Evolutionary conservation across 2,888 invertebrate genomes (phyloP), one percentile per base, ranked within the genome.

Genomic region (Trypoxylon attenuatum): DNA sequence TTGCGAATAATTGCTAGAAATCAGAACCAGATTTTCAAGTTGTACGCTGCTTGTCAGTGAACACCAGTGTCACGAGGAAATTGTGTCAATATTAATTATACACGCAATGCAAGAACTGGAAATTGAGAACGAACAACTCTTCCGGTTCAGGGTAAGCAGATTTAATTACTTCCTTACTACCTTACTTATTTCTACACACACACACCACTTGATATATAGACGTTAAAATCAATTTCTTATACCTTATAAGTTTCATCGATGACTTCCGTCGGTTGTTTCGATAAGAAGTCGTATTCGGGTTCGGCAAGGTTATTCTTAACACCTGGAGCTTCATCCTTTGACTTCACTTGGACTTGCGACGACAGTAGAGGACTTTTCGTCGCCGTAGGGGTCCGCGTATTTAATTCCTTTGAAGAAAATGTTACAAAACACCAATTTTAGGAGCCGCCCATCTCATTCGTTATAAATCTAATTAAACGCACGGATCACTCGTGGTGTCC

Each of bases 211-310:
- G 15, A 6, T 38, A 13, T 15, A 21, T 16, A n/a, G n/a, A 8
- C 25, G 19, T 38, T 16, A 1, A 16, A 18, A 4, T 39, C 2
- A 38, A 18, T 27, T 25, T 57, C n/a, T 22, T 69, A 57, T 76
- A 95, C 92, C 87, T 93, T 93, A 87, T 92, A 95, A 0, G 95
- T 94, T 88, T 95, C 95, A 85, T 95, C 95, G 5, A 94, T 92
- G 73, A 93, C 92, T 87, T 95, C 94, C 5, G 94, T 92, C 0
- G 95, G 95, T 81, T 96, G 95, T 33, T 94, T 90, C 5, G 95
- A 95, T 2, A 95, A 89, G 80, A 94, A 94, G 84, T 95, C 95
- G 82, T 95, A 95, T 87, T 95, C 95, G 0, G 94, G 94, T 69
- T 94, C 93, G 18, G 92, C 93, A 33, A 94, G 90, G 79, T 94